Base-by-base conservation (phyloP, 2,113 vertebrate species). In the Sturnira hondurensis region DNA sequence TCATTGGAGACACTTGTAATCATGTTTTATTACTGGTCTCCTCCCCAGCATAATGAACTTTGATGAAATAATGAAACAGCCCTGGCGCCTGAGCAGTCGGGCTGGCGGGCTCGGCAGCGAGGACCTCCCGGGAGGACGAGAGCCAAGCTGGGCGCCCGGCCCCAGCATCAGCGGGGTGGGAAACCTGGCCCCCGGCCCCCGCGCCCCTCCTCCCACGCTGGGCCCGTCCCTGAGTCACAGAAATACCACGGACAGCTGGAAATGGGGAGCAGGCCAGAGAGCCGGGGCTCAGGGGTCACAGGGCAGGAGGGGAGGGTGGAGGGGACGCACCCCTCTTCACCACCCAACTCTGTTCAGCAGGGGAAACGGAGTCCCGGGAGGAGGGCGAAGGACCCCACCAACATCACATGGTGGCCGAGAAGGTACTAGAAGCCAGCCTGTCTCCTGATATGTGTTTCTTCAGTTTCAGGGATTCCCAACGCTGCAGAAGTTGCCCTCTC, bases 21-120 rank as follows among this genome's bases (percentile, higher is more conserved):
- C 98, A 98, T 91, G 0, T 98, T 98, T 98, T 98, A 98, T 98
- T 98, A 97, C 98, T 97, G 97, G 97, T 94, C 98, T 98, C 98
- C 98, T 98, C 97, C 98, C 97, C 97, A 47, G 88, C 97, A 94
- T 98, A 98, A 98, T 98, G 98, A 98, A 98, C 98, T 98, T 98
- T 97, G 98, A 98, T 99, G 98, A 98, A 98, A 98, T 98, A 98
- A 98, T 98, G 98, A 98, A 98, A 86, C 97, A 96, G 93, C 96
- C 96, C 97, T 98, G 98, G 98, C 96, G 98, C 98, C 98, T 98
- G 97, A 94, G 98, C 98, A 97, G 98, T 97, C 97, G 93, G 98
- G 97, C 98, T 97, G 97, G 96, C 97, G 93, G 96, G 96, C 96
- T 91, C 95, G 80, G 97, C 98, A 98, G 97, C 93, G 93, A 95